A percentile compares a stretch with the other conserved stretches of the same genome.
Evolutionary conservation across 53 echinoderm and acorn worm species (phyloP).

Genomic region (Arbacia lixula): DNA sequence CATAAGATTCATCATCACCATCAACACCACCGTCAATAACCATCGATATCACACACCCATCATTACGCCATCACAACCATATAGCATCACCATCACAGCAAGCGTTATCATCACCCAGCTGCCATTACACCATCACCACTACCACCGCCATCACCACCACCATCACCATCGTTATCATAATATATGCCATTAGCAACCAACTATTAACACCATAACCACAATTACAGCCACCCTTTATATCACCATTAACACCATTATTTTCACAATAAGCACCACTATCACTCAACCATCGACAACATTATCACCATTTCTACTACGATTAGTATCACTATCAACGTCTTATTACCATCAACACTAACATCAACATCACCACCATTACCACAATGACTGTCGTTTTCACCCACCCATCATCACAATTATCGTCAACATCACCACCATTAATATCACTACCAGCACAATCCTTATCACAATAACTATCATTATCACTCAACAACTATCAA

Average conservation of each 20-base stretch:
- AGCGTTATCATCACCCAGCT: neutral
- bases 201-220: neutral
- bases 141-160: no score
- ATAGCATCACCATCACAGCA: neutral
- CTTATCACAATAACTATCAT: no score
- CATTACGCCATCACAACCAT: neutral
- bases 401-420: no score
- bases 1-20: neutral
- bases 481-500: no score
- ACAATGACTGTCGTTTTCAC: no score
- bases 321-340: neutral
- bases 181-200: no score
- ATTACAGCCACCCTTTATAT: neutral
- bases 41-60: neutral
- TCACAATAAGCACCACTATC: no score
- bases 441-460: no score
- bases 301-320: neutral
- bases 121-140: neutral
- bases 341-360: no score
- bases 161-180: no score
- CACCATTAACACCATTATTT: neutral
- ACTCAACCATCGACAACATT: neutral
- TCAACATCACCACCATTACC: no score
- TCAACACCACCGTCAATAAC: neutral
- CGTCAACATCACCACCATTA: no score